Evolutionary conservation across 2,113 vertebrate genomes (phyloP).

Genomic region (Syngnathoides biaculeatus): DNA sequence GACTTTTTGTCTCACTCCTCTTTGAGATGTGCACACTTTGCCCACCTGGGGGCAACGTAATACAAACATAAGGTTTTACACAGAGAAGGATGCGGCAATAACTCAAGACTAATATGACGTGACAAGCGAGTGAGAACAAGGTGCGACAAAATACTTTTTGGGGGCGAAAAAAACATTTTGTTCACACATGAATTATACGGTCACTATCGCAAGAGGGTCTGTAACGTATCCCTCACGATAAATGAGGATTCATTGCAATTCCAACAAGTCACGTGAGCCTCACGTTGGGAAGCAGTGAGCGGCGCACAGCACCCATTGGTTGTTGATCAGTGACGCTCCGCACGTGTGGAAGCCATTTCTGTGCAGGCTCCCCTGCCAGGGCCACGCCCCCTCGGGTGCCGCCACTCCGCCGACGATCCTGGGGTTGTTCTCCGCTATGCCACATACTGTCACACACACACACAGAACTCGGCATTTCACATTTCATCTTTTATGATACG

Average conservation of each 20-base stretch:
- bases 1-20: no score
- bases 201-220: background rate
- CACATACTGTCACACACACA: background rate
- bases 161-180: no score
- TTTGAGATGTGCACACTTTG: no score
- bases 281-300: conserved; percentile 6
- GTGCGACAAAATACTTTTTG: background rate
- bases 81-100: no score
- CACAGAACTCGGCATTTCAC: background rate
- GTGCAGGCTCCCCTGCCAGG: conserved; percentile 1
- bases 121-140: background rate
- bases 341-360: background rate
- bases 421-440: background rate
- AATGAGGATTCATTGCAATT: background rate
- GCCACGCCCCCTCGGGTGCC: background rate
- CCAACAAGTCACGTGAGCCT: background rate
- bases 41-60: no score
- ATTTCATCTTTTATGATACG: background rate
- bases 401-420: background rate
- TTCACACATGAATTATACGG: background rate
- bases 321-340: conserved; percentile 8
- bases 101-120: no score
- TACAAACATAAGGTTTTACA: no score
- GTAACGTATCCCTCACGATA: background rate
- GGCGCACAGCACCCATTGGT: conserved; percentile 4